These are phyloP conservation scores for Gryllus longicercus DNA, from an alignment of 2,888 invertebrate genomes.

Conservation along the genomic window DNA sequence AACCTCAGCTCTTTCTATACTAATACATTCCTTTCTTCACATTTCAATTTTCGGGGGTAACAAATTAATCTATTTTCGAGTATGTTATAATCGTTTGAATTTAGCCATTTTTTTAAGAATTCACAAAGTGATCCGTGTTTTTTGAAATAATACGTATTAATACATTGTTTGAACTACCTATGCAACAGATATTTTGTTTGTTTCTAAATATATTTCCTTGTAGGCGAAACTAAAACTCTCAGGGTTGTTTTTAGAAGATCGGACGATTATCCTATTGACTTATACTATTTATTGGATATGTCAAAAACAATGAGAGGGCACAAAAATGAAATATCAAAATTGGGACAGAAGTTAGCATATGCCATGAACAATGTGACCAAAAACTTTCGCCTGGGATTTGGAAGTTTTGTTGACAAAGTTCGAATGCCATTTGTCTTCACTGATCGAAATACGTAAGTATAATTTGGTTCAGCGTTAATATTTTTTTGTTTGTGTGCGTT, in stretches of 20 bases:
- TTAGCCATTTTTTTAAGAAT: too few species aligned
- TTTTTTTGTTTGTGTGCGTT: too few species aligned
- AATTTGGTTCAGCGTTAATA: too few species aligned
- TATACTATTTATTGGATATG: not conserved
- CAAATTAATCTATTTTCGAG: too few species aligned
- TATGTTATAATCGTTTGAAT: too few species aligned
- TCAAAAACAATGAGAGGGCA: not conserved
- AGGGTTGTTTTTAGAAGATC: not conserved
- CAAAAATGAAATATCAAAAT: not conserved
- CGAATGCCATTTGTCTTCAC: not conserved
- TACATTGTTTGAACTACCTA: too few species aligned
- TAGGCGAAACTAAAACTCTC: not conserved
- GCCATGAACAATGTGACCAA: not conserved
- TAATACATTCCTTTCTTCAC: too few species aligned
- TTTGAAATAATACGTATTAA: too few species aligned
- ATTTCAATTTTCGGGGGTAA: too few species aligned
- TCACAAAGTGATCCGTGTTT: too few species aligned
- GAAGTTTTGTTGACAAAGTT: not conserved
- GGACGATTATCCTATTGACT: not conserved
- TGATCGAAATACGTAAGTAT: too few species aligned
- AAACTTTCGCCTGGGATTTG: not conserved
- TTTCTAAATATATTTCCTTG: not conserved
- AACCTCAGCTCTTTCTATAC: too few species aligned
- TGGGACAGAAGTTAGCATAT: not conserved
- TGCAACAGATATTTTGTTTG: not conserved